Evolutionary conservation across 2,888 invertebrate species (phyloP), one percentile per base, ranked within the genome.

Genomic region (Aphelenchoides bicaudatus): DNA sequence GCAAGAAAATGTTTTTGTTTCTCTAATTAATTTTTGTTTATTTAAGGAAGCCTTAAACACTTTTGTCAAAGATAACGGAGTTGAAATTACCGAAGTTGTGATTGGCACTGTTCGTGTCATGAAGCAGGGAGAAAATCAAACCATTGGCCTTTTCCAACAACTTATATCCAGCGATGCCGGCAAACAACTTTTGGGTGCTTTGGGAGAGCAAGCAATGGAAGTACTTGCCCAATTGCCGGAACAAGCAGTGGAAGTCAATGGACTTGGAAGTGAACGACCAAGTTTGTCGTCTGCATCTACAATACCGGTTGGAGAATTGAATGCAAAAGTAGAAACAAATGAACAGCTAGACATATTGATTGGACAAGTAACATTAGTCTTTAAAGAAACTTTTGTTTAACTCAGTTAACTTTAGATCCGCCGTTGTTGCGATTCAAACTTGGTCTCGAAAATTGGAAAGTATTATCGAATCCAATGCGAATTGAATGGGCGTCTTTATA

Each of bases 21-120:
- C n/a, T n/a, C n/a, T n/a, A n/a, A n/a, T n/a, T n/a, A n/a, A n/a
- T n/a, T n/a, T n/a, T n/a, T n/a, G n/a, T n/a, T n/a, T n/a, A n/a
- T n/a, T n/a, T n/a, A n/a, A n/a, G 80, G 73, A 75, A 19, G 79
- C 79, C 49, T 67, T 81, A 51, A 81, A 81, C 61, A 63, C 68
- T 56, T 75, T 78, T 56, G 74, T 79, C 5, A 62, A 51, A 28
- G 68, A 70, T 2, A 81, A 80, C 79, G 82, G 81, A 23, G 72
- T 80, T 21, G 79, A 79, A 53, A 75, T 80, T 1, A 74, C 73
- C 31, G 73, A 79, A 52, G 62, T 82, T 2, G 78, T 80, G 61
- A 61, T 82, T 74, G 80, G 73, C 63, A 80, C 79, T 27, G 58
- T 71, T n/a, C 69, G 69, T 48, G 63, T 70, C 5, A 53, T 74